Percentiles rank a stretch among this genome's conserved stretches.
These are phyloP conservation scores for Harmothoe impar DNA, from an alignment of 2,888 invertebrate genomes.

Conservation along the genomic window DNA sequence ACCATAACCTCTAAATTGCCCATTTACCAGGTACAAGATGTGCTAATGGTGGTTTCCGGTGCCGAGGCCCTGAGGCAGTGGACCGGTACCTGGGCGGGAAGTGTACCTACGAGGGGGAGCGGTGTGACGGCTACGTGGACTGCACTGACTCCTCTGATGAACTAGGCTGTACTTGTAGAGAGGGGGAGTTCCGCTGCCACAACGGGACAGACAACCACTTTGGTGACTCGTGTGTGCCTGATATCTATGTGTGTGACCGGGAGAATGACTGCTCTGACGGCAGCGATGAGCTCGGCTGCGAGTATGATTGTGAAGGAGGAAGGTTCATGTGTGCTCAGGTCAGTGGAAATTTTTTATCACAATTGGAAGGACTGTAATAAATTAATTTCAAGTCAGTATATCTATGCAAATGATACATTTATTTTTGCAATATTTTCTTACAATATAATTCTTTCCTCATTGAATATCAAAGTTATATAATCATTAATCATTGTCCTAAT, in stretches of 20 bases:
- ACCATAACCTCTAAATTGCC: too few relatives aligned
- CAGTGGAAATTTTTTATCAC: neutral
- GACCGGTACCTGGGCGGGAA: conserved; percentile 56
- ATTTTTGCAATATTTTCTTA: too few relatives aligned
- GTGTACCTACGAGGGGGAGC: conserved; percentile 65
- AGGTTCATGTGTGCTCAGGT: conserved; percentile 38
- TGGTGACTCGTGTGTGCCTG: conserved; percentile 66
- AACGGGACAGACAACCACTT: conserved; percentile 65
- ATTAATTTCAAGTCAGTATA: too few relatives aligned
- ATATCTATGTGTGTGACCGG: conserved; percentile 66
- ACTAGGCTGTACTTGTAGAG: conserved; percentile 62
- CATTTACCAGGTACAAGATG: conserved; percentile 26
- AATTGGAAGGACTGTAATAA: too few relatives aligned
- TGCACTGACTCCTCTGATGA: conserved; percentile 64
- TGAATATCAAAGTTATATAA: too few relatives aligned
- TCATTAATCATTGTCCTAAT: too few relatives aligned
- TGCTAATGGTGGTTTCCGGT: conserved; percentile 67
- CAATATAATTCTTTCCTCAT: too few relatives aligned
- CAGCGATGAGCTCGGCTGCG: conserved; percentile 68
- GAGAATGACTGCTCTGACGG: conserved; percentile 68
- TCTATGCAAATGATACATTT: too few relatives aligned
- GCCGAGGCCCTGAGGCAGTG: conserved; percentile 57
- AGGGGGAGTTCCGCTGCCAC: conserved; percentile 67
- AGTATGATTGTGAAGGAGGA: conserved; percentile 63
- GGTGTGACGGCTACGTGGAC: conserved; percentile 68